Evolutionary conservation across 2,888 invertebrate genomes (phyloP), one percentile per base, ranked within the genome.

Genomic region (Coenonympha glycerion): DNA sequence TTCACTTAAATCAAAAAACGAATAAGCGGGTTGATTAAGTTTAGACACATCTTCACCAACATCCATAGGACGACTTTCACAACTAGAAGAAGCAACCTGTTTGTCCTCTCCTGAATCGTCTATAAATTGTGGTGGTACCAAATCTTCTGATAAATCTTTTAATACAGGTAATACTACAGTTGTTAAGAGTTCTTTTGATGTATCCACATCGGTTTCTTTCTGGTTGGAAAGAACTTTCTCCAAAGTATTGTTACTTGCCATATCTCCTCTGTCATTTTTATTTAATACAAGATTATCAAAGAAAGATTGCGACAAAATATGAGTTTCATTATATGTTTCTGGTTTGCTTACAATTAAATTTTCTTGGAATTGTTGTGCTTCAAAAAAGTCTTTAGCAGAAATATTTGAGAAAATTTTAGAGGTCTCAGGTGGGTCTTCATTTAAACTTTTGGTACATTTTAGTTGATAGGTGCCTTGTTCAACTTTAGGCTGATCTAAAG

Each of bases 1-100:
- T 19, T 49, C 40, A 28, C 53, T 42, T 18, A 52, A 53, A 19
- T 46, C 6, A 9, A 46, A 46, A 37, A 46, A 26, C 2, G 28
- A 28, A 28, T 28, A 37, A 0, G 13, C 8, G 19, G 18, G 13
- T 19, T 26, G 26, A 24, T n/a, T 11, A 2, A 26, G 11, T 8
- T 36, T 18, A 8, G 8, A 6, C 15, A 16, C 6, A 22, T 26
- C 45, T 34, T 34, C n/a, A 18, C 11, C 19, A 36, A 36, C 28
- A 13, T 15, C 3, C 3, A 3, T 15, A 9, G 28, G 37, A 37
- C 37, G 16, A 13, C 19, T 13, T 18, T 37, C 28, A 19, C 19
- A 21, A 19, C 6, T 19, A 8, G 46, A 13, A 13, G 24, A 26
- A 18, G 34, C 9, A 21, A 19, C 6, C 11, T 41, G 3, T 13